Percentiles rank a stretch among this genome's conserved stretches.
Evolutionary conservation across 2,797 vertebrate species (phyloP).

Genomic region (Lophius americanus): DNA sequence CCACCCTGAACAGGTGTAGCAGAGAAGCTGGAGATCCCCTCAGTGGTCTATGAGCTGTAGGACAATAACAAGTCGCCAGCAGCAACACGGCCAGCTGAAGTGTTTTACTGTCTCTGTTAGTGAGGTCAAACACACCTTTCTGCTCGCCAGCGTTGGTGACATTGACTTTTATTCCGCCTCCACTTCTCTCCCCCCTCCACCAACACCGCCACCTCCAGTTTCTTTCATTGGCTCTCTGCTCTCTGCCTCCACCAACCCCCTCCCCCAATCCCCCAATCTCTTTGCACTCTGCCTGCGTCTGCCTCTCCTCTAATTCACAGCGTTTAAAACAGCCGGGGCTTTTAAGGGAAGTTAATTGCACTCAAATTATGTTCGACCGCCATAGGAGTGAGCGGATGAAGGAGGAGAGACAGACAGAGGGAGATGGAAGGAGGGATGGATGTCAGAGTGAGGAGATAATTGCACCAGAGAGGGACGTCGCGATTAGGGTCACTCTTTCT

Average conservation of each 20-base stretch:
- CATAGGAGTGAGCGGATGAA: conserved; percentile 77
- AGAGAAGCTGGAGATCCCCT: conserved; percentile 50
- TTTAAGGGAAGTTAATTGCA: conserved; percentile 89
- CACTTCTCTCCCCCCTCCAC: conserved; percentile 17
- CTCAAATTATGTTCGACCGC: conserved; percentile 88
- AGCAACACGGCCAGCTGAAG: conserved; percentile 70
- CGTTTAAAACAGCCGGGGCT: conserved; percentile 84
- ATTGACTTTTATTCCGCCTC: conserved; percentile 75
- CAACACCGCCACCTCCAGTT: not conserved
- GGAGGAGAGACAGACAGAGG: conserved; percentile 62
- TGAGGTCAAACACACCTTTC: conserved; percentile 80
- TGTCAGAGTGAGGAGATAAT: conserved; percentile 83
- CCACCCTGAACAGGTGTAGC: conserved; percentile 41
- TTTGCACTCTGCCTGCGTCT: conserved; percentile 46
- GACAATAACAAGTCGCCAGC: conserved; percentile 66
- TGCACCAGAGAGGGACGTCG: conserved; percentile 77
- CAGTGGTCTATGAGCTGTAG: conserved; percentile 61
- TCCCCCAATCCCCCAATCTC: conserved; percentile 50
- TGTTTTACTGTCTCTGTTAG: conserved; percentile 77
- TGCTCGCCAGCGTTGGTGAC: conserved; percentile 59
- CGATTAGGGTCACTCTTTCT: conserved; percentile 79
- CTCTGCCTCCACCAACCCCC: conserved; percentile 45
- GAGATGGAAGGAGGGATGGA: conserved; percentile 66
- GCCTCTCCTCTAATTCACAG: conserved; percentile 80
- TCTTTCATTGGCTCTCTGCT: conserved; percentile 48